phyloP scores from a whole-genome alignment of 2,888 invertebrate species.

The Thecophora atra region DNA sequence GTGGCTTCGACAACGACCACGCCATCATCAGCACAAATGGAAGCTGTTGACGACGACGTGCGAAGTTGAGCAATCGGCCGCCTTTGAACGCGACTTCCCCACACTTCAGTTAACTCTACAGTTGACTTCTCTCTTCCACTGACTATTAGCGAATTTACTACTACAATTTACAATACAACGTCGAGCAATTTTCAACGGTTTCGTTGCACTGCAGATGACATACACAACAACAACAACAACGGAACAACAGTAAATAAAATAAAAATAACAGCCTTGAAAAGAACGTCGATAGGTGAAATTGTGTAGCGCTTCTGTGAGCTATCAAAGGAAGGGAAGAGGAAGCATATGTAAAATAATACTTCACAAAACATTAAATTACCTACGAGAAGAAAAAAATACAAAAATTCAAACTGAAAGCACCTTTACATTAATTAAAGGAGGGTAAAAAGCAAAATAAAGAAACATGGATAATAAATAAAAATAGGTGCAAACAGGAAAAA shows the following conservation, averaged over 20 bases:
- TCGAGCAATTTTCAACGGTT: constrained; percentile 18
- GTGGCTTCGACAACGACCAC: not conserved
- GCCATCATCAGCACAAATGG: not conserved
- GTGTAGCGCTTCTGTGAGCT: no score
- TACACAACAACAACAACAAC: not conserved
- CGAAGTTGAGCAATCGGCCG: constrained; percentile 23
- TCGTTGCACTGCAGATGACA: not conserved
- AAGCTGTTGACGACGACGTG: not conserved
- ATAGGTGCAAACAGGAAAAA: not conserved
- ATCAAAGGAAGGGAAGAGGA: no score
- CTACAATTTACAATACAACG: constrained; percentile 23
- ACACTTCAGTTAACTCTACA: not conserved
- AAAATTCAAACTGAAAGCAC: constrained; percentile 14
- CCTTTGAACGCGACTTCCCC: not conserved
- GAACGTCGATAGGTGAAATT: no score
- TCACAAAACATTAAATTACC: constrained; percentile 9
- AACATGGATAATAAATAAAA: not conserved
- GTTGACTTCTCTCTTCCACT: constrained; percentile 15
- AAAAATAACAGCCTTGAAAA: no score
- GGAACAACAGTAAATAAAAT: no score
- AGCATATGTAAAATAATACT: not conserved
- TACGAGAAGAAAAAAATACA: not conserved
- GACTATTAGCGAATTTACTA: no score
- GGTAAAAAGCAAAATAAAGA: not conserved
- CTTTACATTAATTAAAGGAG: not conserved